Evolutionary conservation across 2,888 invertebrate genomes (phyloP), one percentile per base, ranked within the genome.

Genomic region (Melieria crassipennis): DNA sequence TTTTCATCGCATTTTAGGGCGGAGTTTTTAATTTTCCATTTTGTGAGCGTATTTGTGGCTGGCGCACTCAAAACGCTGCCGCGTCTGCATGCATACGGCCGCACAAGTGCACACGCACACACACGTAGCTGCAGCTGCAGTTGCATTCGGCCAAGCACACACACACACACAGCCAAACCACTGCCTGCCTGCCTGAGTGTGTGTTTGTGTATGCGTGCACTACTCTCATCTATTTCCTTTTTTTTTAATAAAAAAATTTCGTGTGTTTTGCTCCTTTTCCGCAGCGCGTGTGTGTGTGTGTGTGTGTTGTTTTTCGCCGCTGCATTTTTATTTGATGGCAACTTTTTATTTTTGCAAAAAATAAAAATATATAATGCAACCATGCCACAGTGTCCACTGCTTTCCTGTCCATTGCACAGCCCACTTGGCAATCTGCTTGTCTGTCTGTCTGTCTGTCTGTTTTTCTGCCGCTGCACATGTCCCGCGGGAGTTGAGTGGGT

Each of bases 1-100:
- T 50, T 55, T 45, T 5, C 56, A 13, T 5, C 16, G 50, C 47
- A 69, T 45, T 85, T 84, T 82, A 82, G 86, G 85, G 85, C 86
- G 85, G 85, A 83, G 85, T 85, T 85, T 85, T 85, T 85, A 82
- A 81, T 80, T 83, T 85, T 83, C 83, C 82, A 83, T 85, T 84
- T 82, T 82, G 79, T 76, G 62, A 73, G 67, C 73, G 78, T 75
- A 56, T 30, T 69, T 52, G 46, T 61, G 50, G 77, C 73, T 67
- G 71, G 79, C 69, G 75, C 71, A 69, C 68, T 69, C 71, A 69
- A 70, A 48, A 65, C 73, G 50, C 66, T 55, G 60, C 61, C 61
- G 62, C 67, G 64, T 77, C 72, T 60, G 43, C 61, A 65, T 60
- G 30, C 42, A 65, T 16, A 3, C n/a, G n/a, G n/a, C n/a, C 16